phyloP scores from a whole-genome alignment of 1,140 invertebrate species.

The Apis laboriosa region DNA sequence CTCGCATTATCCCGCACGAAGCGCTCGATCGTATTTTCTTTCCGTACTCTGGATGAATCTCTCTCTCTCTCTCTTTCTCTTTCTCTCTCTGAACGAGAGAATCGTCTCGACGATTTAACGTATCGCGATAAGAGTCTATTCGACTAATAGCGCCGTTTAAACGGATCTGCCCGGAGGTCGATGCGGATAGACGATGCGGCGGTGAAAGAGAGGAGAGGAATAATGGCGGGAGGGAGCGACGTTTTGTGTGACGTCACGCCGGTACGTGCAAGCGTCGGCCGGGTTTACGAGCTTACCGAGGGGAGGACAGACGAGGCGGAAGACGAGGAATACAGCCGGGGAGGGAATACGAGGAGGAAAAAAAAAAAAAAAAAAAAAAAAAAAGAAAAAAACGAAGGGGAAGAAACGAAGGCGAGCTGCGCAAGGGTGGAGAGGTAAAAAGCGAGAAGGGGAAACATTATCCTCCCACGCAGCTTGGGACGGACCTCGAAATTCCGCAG shows the following conservation, averaged over 20 bases:
- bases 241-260: slow-evolving; percentile 28
- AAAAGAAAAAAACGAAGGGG: background rate
- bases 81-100: background rate
- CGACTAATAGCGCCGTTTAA: slow-evolving; percentile 51
- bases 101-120: slow-evolving; percentile 23
- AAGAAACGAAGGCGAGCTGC: slow-evolving; percentile 27
- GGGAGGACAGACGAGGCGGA: slow-evolving; percentile 12
- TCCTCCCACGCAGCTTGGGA: slow-evolving; percentile 53
- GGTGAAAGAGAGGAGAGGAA: slow-evolving; percentile 3
- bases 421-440: slow-evolving; percentile 41
- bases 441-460: slow-evolving; percentile 58
- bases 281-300: slow-evolving; percentile 21
- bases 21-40: background rate
- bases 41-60: background rate
- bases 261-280: slow-evolving; percentile 42
- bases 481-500: slow-evolving; percentile 72
- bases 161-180: slow-evolving; percentile 37
- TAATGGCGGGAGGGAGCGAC: slow-evolving; percentile 24
- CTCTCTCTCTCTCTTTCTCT: no score
- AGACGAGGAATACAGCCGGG: background rate
- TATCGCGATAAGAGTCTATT: slow-evolving; percentile 27
- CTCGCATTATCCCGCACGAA: no score
- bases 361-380: background rate
- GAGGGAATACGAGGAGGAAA: background rate
- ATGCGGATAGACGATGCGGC: slow-evolving; percentile 16